Evolutionary conservation across 1,140 invertebrate species (phyloP).

Genomic region (Eueides isabella): DNA sequence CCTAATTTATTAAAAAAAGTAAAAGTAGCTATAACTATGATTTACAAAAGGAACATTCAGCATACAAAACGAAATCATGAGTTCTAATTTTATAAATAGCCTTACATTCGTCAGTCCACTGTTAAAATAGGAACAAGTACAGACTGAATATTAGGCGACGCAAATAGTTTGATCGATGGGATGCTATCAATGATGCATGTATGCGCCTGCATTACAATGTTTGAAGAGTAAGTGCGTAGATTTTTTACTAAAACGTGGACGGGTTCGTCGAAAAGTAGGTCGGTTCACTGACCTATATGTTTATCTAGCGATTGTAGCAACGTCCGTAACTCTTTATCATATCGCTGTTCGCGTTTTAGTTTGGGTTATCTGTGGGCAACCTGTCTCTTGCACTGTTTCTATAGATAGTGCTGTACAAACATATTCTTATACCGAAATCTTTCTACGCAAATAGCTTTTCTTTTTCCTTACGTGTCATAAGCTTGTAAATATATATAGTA

Average conservation of each 20-base stretch:
- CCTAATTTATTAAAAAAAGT: neutral
- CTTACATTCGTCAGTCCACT: constrained; percentile 1
- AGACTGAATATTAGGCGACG: neutral
- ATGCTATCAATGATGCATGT: constrained; percentile 7
- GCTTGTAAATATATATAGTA: neutral
- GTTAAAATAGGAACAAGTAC: neutral
- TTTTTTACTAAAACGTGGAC: constrained; percentile 71
- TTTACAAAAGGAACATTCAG: neutral
- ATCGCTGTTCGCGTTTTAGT: constrained; percentile 73
- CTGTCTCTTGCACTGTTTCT: constrained; percentile 70
- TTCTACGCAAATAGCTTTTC: constrained; percentile 30
- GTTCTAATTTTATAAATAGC: constrained; percentile 11
- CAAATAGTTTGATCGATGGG: neutral
- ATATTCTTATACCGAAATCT: constrained; percentile 30
- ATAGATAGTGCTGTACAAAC: constrained; percentile 47
- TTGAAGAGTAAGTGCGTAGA: constrained; percentile 47
- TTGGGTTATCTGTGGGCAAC: constrained; percentile 76
- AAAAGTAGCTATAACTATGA: neutral
- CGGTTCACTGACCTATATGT: constrained; percentile 81
- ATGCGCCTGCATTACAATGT: constrained; percentile 35
- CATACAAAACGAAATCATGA: neutral
- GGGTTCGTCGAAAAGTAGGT: constrained; percentile 67
- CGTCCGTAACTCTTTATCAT: constrained; percentile 64
- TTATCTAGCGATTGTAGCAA: constrained; percentile 78
- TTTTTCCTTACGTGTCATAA: neutral